Evolutionary conservation across 2,888 invertebrate species (phyloP).

Genomic region (Scelioninae gen. 1): DNA sequence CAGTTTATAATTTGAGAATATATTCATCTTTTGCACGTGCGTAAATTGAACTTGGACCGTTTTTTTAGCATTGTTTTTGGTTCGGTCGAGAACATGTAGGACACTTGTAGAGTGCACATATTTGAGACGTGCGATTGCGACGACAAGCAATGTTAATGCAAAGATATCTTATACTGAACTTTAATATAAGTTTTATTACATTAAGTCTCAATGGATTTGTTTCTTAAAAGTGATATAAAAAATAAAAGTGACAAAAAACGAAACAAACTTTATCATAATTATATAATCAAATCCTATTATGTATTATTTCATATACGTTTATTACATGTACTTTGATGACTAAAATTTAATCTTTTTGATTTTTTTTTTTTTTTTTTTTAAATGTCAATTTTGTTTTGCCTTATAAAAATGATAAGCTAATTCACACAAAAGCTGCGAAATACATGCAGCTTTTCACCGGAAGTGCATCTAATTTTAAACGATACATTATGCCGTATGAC

Average conservation of each 20-base stretch:
- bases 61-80: slow-evolving; percentile 31
- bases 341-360: neutral
- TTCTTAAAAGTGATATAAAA: slow-evolving; percentile 70
- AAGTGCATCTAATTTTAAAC: slow-evolving; percentile 70
- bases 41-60: slow-evolving; percentile 42
- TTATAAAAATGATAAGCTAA: slow-evolving; percentile 33
- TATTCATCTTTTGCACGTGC: slow-evolving; percentile 20
- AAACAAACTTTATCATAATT: neutral
- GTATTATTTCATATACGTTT: neutral
- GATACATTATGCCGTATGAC: slow-evolving; percentile 69
- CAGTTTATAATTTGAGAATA: too few relatives aligned
- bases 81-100: slow-evolving; percentile 54
- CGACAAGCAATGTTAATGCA: slow-evolving; percentile 66
- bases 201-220: slow-evolving; percentile 68
- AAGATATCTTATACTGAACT: slow-evolving; percentile 68
- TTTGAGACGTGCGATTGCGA: slow-evolving; percentile 63
- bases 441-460: slow-evolving; percentile 60
- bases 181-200: slow-evolving; percentile 68
- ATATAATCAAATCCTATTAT: neutral
- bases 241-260: slow-evolving; percentile 66
- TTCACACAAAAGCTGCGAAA: slow-evolving; percentile 39
- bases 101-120: slow-evolving; percentile 66
- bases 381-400: neutral
- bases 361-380: too few relatives aligned
- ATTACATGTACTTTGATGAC: neutral